Base-by-base conservation (phyloP, 2,113 vertebrate genomes). In the Corvus cornix region DNA sequence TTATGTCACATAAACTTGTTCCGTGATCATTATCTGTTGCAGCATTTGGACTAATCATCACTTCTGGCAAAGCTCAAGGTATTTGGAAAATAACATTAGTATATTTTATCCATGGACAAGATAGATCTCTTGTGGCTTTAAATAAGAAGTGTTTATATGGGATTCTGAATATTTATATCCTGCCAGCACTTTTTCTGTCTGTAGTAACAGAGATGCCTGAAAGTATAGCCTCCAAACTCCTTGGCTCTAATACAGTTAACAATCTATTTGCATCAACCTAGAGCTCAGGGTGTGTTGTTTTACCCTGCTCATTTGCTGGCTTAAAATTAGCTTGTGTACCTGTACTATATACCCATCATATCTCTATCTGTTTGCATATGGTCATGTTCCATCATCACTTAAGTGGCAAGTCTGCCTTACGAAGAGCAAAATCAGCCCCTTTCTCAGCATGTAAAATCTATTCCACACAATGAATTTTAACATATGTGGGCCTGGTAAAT, bases 121-220 rank as follows among this genome's bases (percentile, higher is more conserved):
- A 46, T 83, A 48, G 39, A 84, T 89, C 59, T 89, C 39, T 80
- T 93, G 51, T 74, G 76, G 31, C 37, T 95, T 95, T 80, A 88
- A 83, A 35, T 89, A 51, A 67, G 41, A 92, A 48, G 64, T 44
- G 11, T 89, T 93, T 87, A 18, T 59, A n/a, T 86, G 52, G 22
- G 35, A 79, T 89, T 87, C n/a, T 86, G 52, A 81, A 84, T 93
- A 72, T 74, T 88, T 95, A 53, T 86, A 72, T 90, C 55, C 63
- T 59, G 35, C 43, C 37, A 86, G 49, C 77, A 60, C n/a, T 76
- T 55, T 17, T 84, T 87, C 73, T 66, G 52, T 89, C 75, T 93
- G 2, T 24, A 84, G 10, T 81, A 81, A 77, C 30, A 59, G 68
- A 88, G 59, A 39, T 74, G 30, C 59, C 85, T 79, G 21, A 67